A percentile compares a stretch with the other conserved stretches of the same genome.
Conservation (phyloP, 2,888 invertebrate species). For the Thalpophila matura region DNA sequence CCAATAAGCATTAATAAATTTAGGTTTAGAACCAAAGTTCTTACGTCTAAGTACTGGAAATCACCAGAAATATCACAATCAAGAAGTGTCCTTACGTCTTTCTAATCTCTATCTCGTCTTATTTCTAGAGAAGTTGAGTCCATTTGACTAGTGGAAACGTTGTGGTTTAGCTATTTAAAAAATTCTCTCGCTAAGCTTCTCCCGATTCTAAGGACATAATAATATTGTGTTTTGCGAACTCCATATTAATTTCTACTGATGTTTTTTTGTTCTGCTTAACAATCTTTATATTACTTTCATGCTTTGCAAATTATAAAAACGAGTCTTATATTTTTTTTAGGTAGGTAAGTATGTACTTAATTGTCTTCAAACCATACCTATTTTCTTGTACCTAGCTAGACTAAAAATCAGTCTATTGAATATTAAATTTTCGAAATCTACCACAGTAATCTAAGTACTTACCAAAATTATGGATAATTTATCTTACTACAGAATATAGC, state of each 20-base stretch:
- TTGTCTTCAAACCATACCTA: conserved; percentile 6
- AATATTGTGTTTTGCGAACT: conserved; percentile 12
- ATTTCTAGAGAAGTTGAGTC: conserved; percentile 62
- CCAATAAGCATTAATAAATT: conserved; percentile 59
- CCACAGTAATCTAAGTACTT: conserved; percentile 21
- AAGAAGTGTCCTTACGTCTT: conserved; percentile 57
- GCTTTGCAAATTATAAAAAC: conserved; percentile 20
- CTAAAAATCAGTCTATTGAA: conserved; percentile 31
- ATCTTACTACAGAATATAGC: conserved; percentile 21
- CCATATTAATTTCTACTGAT: background rate
- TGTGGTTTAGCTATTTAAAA: conserved; percentile 18
- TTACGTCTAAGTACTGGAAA: conserved; percentile 69
- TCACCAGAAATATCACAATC: conserved; percentile 76
- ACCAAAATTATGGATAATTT: too few species aligned
- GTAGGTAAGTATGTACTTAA: too few species aligned
- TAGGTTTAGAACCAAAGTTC: conserved; percentile 75
- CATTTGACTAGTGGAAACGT: conserved; percentile 69
- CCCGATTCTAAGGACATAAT: conserved; percentile 36
- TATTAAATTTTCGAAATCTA: conserved; percentile 7
- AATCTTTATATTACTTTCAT: background rate
- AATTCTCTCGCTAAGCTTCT: conserved; percentile 12
- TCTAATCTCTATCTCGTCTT: conserved; percentile 62
- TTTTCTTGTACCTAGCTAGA: conserved; percentile 17
- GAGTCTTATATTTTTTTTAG: background rate
- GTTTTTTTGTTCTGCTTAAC: conserved; percentile 8